Percentiles rank a stretch among this genome's conserved stretches.
Conservation (phyloP, 2,797 vertebrate species). For the Cyprinodon diabolis region DNA sequence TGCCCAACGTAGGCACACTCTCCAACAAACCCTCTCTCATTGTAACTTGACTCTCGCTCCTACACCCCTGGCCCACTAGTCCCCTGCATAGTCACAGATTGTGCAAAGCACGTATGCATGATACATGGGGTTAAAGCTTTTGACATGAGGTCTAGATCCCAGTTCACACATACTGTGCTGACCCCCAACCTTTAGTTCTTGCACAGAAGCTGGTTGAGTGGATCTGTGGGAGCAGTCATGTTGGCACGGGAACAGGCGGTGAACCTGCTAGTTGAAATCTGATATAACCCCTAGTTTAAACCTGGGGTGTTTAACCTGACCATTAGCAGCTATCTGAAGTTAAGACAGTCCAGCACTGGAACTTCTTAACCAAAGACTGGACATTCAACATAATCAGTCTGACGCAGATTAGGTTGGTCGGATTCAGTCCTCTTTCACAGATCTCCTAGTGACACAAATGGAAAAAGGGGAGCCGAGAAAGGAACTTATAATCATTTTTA, state of each 20-base stretch:
- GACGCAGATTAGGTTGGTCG: no score
- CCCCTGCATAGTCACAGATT: conserved; percentile 34
- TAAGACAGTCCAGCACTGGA: conserved; percentile 2
- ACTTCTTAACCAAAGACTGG: background rate
- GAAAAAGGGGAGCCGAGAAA: no score
- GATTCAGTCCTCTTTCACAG: background rate
- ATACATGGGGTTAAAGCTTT: conserved; percentile 31
- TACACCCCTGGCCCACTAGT: conserved; percentile 35
- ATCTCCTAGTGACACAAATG: background rate
- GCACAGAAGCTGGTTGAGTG: background rate
- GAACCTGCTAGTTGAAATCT: conserved; percentile 43
- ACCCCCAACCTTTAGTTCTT: conserved; percentile 12
- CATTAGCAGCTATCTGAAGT: conserved; percentile 6
- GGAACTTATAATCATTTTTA: no score
- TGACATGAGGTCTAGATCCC: conserved; percentile 38
- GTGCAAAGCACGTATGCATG: conserved; percentile 4
- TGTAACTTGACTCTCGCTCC: conserved; percentile 66
- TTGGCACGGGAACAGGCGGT: conserved; percentile 16
- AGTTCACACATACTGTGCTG: conserved; percentile 14
- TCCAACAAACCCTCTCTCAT: conserved; percentile 30
- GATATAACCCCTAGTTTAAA: conserved; percentile 24
- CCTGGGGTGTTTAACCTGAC: conserved; percentile 3
- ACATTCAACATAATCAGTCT: background rate
- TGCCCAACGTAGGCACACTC: conserved; percentile 51
- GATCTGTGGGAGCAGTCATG: conserved; percentile 9